Conservation (phyloP, 2,113 vertebrate species). For the Mohoua ochrocephala region DNA sequence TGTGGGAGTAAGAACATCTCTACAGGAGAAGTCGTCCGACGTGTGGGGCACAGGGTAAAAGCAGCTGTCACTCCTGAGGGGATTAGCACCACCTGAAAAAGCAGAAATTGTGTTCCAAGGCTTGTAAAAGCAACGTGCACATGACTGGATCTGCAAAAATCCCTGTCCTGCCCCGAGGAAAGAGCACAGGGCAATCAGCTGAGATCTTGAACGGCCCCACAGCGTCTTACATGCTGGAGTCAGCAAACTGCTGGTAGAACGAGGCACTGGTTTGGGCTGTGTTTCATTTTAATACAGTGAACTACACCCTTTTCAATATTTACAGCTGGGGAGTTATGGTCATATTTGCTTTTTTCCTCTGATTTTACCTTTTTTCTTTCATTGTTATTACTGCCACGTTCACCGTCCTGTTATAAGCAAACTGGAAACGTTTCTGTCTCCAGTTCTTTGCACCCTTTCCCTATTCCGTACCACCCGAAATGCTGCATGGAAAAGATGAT, state of each 20-base stretch:
- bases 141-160: neutral
- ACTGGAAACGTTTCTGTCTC: neutral
- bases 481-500: neutral
- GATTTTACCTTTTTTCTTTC: neutral
- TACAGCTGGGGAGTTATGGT: neutral
- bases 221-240: neutral
- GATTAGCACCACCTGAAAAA: neutral
- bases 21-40: fast-evolving
- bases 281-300: neutral
- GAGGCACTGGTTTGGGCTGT: neutral
- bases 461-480: neutral
- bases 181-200: too few relatives aligned
- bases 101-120: neutral
- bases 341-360: neutral
- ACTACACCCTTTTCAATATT: neutral
- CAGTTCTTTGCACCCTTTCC: neutral
- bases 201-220: neutral
- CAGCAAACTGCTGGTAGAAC: neutral
- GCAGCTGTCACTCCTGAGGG: neutral
- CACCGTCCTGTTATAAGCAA: neutral
- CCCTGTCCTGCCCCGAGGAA: neutral
- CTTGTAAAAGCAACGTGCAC: neutral
- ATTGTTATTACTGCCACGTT: neutral
- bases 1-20: fast-evolving
- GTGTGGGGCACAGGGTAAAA: neutral